A percentile compares a stretch with the other conserved stretches of the same genome.
Conservation (phyloP, 1,140 invertebrate species). For the Brevipalpus yothersi region DNA sequence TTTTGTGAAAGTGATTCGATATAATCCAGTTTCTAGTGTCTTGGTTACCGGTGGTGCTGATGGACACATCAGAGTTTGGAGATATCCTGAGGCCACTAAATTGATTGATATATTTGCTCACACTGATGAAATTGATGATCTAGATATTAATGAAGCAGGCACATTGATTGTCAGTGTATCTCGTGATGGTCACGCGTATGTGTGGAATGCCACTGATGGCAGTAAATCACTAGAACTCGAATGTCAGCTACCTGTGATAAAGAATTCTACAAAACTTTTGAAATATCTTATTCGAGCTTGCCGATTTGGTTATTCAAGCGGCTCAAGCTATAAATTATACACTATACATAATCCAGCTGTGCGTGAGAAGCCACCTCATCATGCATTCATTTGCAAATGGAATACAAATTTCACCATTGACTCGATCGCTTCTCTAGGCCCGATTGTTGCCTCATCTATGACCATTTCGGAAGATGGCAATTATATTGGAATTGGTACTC, state of each 20-base stretch:
- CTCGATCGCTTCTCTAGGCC: conserved; percentile 17
- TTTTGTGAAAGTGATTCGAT: conserved; percentile 57
- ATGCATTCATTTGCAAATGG: conserved; percentile 23
- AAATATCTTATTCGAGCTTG: conserved; percentile 13
- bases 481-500: conserved; percentile 71
- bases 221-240: conserved; percentile 37
- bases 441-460: conserved; percentile 52
- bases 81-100: conserved; percentile 46
- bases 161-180: conserved; percentile 52
- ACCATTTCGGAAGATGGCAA: conserved; percentile 67
- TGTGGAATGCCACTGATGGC: conserved; percentile 45
- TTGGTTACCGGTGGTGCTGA: conserved; percentile 78
- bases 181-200: conserved; percentile 50
- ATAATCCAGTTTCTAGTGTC: conserved; percentile 41
- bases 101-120: conserved; percentile 41
- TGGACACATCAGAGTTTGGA: conserved; percentile 62
- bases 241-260: conserved; percentile 38
- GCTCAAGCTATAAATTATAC: conserved; percentile 3
- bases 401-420: conserved; percentile 18
- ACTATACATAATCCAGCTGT: conserved; percentile 4
- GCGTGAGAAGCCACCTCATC: conserved; percentile 24
- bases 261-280: conserved; percentile 34
- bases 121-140: conserved; percentile 60
- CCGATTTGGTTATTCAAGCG: conserved; percentile 5
- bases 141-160: conserved; percentile 58